A percentile compares a stretch with the other conserved stretches of the same genome.
phyloP scores from a whole-genome alignment of 2,797 vertebrate genomes.

The Melanotaenia boesemani region DNA sequence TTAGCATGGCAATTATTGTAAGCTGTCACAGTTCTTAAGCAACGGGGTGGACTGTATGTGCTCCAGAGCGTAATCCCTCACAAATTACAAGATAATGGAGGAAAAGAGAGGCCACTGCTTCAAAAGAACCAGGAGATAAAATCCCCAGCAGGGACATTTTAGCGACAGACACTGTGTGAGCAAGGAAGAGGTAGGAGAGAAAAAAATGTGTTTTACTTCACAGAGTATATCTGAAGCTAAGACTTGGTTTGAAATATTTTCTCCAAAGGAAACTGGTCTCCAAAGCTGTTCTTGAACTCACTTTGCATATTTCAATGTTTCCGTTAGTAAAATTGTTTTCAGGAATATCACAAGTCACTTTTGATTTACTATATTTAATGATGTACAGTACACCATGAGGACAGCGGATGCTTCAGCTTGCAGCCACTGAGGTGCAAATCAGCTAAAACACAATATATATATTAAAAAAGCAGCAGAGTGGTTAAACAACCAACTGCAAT shows the following conservation, averaged over 20 bases:
- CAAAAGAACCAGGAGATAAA: constrained; percentile 78
- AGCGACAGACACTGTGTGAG: constrained; percentile 58
- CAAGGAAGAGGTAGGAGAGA: constrained; percentile 52
- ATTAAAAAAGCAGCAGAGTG: not conserved
- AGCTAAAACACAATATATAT: not conserved
- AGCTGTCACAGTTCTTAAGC: constrained; percentile 86
- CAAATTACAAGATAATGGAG: constrained; percentile 87
- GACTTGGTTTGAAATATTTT: constrained; percentile 33
- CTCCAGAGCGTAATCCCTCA: constrained; percentile 82
- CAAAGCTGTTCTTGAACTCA: constrained; percentile 9
- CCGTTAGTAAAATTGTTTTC: not conserved
- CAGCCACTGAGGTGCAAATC: not conserved
- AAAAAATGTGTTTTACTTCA: constrained; percentile 57
- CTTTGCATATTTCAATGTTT: not conserved
- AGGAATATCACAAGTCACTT: not conserved
- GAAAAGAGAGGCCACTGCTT: constrained; percentile 79
- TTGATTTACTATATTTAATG: not conserved
- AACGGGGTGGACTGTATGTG: constrained; percentile 76
- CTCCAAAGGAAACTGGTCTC: constrained; percentile 22
- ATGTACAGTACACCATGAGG: not conserved
- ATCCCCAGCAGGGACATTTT: constrained; percentile 81
- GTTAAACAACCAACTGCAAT: not conserved
- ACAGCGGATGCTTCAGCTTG: constrained; percentile 13
- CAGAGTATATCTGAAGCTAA: constrained; percentile 44
- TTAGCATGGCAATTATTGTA: constrained; percentile 86